Base-by-base conservation (phyloP, 2,113 vertebrate genomes). In the Gymnocephalus cernua region DNA sequence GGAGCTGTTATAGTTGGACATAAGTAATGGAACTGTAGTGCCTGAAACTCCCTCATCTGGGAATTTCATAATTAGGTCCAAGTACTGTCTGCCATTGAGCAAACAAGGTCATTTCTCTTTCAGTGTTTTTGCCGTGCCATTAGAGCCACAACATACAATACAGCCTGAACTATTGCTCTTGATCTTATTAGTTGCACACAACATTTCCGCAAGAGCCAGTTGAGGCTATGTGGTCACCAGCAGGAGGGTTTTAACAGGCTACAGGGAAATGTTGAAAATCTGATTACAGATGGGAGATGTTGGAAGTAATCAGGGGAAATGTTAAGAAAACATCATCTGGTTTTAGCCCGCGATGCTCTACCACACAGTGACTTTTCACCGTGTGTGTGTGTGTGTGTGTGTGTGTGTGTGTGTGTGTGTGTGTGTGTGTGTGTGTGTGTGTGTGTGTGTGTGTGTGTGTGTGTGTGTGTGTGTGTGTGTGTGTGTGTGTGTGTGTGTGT, bases 281-380 rank as follows among this genome's bases (percentile, higher is more conserved):
- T 80, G 77, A 88, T 90, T 80, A 72, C 82, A 66, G 32, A 70
- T 61, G 64, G 51, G 68, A 79, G 75, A 73, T 64, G 69, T 51
- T 85, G 47, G 63, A 83, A 51, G 80, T 59, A 89, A 91, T 89
- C 83, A 27, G 86, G 84, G 84, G 57, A 86, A 87, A 93, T 82
- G 87, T 93, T 82, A 86, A 86, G 85, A 87, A 91, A 92, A 92
- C 67, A 83, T 90, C 51, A 79, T 84, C 72, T 80, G 79, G 62
- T 77, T 86, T 70, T 72, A 71, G 57, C 63, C 44, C 0, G 25
- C 7, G 44, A 50, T 74, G 64, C 79, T 72, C 86, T 67, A 78
- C 85, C 76, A 86, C 88, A 80, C 87, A 87, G 62, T 87, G 83
- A 89, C 85, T 82, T 71, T 84, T 84, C 82, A 84, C 86, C 89